A percentile compares a stretch with the other conserved stretches of the same genome.
Evolutionary conservation across 2,113 vertebrate species (phyloP).

Genomic region (Poeciliopsis retropinna): DNA sequence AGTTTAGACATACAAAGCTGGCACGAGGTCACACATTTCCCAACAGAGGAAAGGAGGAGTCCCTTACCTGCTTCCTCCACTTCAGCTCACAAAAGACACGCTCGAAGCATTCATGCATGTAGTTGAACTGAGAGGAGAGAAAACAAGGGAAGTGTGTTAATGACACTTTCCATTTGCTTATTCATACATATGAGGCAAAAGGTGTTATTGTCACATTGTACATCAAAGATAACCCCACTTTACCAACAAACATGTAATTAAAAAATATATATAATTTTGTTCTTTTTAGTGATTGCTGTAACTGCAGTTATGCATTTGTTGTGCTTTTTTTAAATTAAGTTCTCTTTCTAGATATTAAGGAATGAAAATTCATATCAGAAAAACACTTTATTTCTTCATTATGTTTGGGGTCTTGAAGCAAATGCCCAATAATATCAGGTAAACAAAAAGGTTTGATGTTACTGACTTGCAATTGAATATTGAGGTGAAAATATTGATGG

Average conservation of each 20-base stretch:
- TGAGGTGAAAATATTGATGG: too few species aligned
- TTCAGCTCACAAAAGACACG: slow-evolving; percentile 98
- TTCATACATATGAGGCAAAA: background rate
- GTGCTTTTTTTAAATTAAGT: background rate
- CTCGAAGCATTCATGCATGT: slow-evolving; percentile 99
- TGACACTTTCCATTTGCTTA: background rate
- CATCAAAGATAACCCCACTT: background rate
- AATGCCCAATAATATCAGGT: too few species aligned
- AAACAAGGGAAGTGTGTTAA: slow-evolving; percentile 16
- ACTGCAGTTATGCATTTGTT: background rate
- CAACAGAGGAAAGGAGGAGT: slow-evolving; percentile 62
- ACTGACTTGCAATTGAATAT: too few species aligned
- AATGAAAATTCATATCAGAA: background rate
- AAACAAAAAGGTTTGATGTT: too few species aligned
- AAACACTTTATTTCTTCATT: background rate
- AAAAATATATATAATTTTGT: background rate
- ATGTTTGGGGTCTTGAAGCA: background rate
- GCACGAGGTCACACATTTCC: slow-evolving; percentile 30
- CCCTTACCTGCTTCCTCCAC: slow-evolving; percentile 95
- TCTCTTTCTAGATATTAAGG: background rate
- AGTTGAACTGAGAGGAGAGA: slow-evolving; percentile 88
- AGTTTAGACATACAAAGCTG: slow-evolving; percentile 42
- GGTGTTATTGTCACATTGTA: background rate
- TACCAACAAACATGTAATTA: background rate
- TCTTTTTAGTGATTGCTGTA: background rate